phyloP scores from a whole-genome alignment of 2,888 invertebrate species.

The Polymixis lichenea region DNA sequence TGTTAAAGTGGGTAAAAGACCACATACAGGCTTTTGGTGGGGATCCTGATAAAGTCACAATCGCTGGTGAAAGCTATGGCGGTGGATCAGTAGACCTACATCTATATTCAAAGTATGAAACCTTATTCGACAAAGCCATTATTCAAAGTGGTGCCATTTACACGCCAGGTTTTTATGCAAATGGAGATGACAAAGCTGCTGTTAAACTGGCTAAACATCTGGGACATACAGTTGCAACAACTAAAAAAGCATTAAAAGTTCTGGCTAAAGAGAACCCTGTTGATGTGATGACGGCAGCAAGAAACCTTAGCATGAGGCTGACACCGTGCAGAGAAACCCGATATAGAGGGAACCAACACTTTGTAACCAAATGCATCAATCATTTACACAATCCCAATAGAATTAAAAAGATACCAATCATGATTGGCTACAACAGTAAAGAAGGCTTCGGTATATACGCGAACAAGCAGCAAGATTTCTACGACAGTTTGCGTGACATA shows the following conservation, averaged over 20 bases:
- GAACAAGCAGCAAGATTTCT: constrained; percentile 62
- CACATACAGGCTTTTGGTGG: constrained; percentile 81
- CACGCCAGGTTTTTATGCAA: constrained; percentile 67
- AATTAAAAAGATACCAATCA: constrained; percentile 65
- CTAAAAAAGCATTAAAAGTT: constrained; percentile 70
- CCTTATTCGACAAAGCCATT: constrained; percentile 76
- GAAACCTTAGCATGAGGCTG: constrained; percentile 63
- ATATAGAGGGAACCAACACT: constrained; percentile 66
- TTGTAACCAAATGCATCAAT: constrained; percentile 66
- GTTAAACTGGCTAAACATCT: constrained; percentile 73
- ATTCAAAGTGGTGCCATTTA: constrained; percentile 77
- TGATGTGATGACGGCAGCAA: constrained; percentile 70
- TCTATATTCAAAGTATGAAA: constrained; percentile 72
- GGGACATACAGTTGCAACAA: constrained; percentile 65
- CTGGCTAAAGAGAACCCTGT: constrained; percentile 70
- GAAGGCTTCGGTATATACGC: constrained; percentile 70
- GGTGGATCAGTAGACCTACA: constrained; percentile 78
- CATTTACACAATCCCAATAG: constrained; percentile 64
- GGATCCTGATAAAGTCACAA: constrained; percentile 74
- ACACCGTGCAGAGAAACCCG: constrained; percentile 73
- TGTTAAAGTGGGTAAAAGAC: constrained; percentile 78
- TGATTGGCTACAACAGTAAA: constrained; percentile 76
- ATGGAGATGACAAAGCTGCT: constrained; percentile 70
- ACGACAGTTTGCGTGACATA: constrained; percentile 41
- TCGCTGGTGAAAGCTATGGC: constrained; percentile 82